Conservation (phyloP, 2,888 invertebrate genomes). For the Cheilosia variabilis region DNA sequence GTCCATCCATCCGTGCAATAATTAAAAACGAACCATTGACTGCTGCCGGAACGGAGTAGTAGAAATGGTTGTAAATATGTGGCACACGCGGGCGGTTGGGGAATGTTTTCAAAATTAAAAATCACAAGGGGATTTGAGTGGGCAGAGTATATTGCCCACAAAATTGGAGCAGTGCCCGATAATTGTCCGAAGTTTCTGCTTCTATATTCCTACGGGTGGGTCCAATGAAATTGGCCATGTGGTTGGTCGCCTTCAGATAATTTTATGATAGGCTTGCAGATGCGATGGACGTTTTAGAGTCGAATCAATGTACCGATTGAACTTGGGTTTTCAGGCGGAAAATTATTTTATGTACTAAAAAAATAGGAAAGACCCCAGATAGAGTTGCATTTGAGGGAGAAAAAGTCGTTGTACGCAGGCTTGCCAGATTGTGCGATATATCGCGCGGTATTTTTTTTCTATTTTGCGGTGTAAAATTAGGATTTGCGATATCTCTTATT, state of each 20-base stretch:
- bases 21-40: slow-evolving; percentile 28
- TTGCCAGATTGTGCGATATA: too few species aligned
- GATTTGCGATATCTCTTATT: too few species aligned
- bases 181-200: not conserved
- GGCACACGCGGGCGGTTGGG: not conserved
- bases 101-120: slow-evolving; percentile 2
- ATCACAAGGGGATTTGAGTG: not conserved
- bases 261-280: not conserved
- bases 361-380: too few species aligned
- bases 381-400: too few species aligned
- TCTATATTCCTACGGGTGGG: not conserved
- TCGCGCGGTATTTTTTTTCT: too few species aligned
- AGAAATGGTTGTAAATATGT: not conserved
- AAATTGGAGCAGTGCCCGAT: slow-evolving; percentile 15
- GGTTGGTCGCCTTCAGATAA: slow-evolving; percentile 1
- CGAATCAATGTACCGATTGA: not conserved
- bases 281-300: slow-evolving; percentile 9
- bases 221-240: not conserved
- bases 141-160: slow-evolving; percentile 15
- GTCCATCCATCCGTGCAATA: slow-evolving; percentile 13
- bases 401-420: too few species aligned
- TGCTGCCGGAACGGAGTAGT: not conserved
- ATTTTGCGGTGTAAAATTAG: too few species aligned
- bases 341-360: too few species aligned
- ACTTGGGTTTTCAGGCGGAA: too few species aligned